These are phyloP conservation scores for Euclidia mi DNA, from an alignment of 2,888 invertebrate species.

Conservation along the genomic window DNA sequence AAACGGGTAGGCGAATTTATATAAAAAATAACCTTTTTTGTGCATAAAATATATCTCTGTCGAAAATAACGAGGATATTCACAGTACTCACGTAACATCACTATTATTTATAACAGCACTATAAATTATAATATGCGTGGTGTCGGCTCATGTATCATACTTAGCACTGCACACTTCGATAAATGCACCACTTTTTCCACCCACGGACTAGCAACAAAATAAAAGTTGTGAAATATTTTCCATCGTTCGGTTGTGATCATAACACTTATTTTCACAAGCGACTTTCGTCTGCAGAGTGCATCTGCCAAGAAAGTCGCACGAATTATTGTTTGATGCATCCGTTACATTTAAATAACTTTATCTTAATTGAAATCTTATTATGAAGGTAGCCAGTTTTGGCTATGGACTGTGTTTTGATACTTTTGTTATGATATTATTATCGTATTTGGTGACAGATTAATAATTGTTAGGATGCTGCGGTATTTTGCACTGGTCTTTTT, in stretches of 20 bases:
- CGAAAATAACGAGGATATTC: background rate
- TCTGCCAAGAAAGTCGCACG: slow-evolving; percentile 75
- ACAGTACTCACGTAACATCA: background rate
- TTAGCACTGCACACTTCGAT: background rate
- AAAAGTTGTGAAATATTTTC: slow-evolving; percentile 53
- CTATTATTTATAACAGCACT: background rate
- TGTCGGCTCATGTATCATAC: background rate
- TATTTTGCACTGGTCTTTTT: background rate
- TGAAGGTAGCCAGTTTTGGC: slow-evolving; percentile 45
- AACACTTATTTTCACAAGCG: slow-evolving; percentile 60
- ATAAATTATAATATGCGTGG: background rate
- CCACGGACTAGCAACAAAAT: slow-evolving; percentile 20
- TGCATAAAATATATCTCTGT: no score
- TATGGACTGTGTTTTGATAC: slow-evolving; percentile 33
- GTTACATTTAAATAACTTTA: slow-evolving; percentile 76
- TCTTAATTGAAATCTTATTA: slow-evolving; percentile 78
- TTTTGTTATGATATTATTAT: background rate
- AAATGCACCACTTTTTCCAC: slow-evolving; percentile 10
- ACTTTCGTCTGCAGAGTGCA: slow-evolving; percentile 54
- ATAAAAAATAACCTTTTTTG: background rate
- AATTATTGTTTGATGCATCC: slow-evolving; percentile 77
- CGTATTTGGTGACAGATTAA: slow-evolving; percentile 2
- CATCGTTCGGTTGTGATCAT: slow-evolving; percentile 65
- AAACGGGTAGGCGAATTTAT: slow-evolving; percentile 12
- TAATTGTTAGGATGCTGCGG: background rate